Base-by-base conservation (phyloP, 2,113 vertebrate genomes). In the Acrocephalus kingi region DNA sequence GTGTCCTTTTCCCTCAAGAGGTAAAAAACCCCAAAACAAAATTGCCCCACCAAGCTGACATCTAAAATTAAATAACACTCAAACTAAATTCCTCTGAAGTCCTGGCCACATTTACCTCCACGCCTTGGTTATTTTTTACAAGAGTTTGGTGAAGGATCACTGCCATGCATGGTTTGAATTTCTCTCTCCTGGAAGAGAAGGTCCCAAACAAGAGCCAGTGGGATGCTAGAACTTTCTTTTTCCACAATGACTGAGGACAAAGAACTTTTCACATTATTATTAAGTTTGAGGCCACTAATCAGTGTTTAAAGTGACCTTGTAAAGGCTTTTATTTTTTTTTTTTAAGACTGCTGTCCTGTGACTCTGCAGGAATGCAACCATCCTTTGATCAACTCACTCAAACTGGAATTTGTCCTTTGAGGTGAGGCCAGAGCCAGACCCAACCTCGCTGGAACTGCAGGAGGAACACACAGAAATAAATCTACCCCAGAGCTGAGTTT, bases 21-120 rank as follows among this genome's bases (percentile, higher is more conserved):
- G 3, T 52, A 23, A 17, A 48, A 35, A 46, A 35, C 4, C 6
- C 20, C 20, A 5, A 51, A 83, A 9, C 8, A 78, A 33, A 79
- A 33, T 0, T 49, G 56, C 13, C 30, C 6, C n/a, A 64, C 4
- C 51, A 61, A 30, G 16, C 9, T 35, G 14, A 13, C 25, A 37
- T 7, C 6, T 27, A 19, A 89, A 61, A 93, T 25, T 8, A 73
- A 69, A 21, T 9, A 51, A 3, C 11, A 12, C 19, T 46, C 23
- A 4, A 45, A 80, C 59, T 3, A 11, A 39, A 67, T 13, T 33
- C 52, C 33, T 82, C 4, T 75, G 37, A 51, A 58, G 33, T 10
- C 39, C 58, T 35, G 31, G 39, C 23, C 67, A 41, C 0, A 0
- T 71, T 45, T 24, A 43, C 17, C 14, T 20, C 15, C 4, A 16